Percentiles rank a stretch among this genome's conserved stretches.
phyloP scores from a whole-genome alignment of 2,113 vertebrate genomes.

The Apistogramma diplotaenia region DNA sequence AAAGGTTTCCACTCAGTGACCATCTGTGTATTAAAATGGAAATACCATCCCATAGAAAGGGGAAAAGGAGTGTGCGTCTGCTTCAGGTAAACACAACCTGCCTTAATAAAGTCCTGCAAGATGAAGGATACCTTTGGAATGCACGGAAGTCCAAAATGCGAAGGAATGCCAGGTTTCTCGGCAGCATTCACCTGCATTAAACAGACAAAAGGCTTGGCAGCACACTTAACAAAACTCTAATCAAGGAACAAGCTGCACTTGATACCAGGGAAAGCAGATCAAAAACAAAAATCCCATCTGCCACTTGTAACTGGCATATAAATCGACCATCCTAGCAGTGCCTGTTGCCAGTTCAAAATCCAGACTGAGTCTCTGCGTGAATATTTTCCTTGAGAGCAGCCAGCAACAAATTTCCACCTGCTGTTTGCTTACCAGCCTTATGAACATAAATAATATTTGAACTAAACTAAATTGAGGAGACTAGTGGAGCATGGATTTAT shows the following conservation, averaged over 20 bases:
- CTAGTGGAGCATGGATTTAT: not conserved
- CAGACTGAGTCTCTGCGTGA: not conserved
- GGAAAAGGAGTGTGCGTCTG: not conserved
- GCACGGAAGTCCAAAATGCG: not conserved
- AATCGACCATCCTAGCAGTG: not conserved
- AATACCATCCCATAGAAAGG: not conserved
- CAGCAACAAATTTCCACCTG: slow-evolving; percentile 27
- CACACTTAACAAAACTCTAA: slow-evolving; percentile 17
- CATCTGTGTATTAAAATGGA: not conserved
- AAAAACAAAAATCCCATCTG: slow-evolving; percentile 30
- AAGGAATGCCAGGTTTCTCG: slow-evolving; percentile 9
- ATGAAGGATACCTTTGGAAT: slow-evolving; percentile 28
- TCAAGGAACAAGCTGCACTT: slow-evolving; percentile 34
- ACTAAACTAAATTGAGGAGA: not conserved
- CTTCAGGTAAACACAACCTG: slow-evolving; percentile 1
- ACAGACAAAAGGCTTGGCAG: slow-evolving; percentile 13
- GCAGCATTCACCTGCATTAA: slow-evolving; percentile 16
- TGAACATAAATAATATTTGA: slow-evolving; percentile 11
- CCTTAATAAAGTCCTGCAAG: not conserved
- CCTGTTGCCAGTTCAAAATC: slow-evolving; percentile 20
- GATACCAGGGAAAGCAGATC: slow-evolving; percentile 9
- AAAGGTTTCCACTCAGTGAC: not conserved
- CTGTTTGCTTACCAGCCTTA: slow-evolving; percentile 2
- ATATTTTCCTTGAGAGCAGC: slow-evolving; percentile 5
- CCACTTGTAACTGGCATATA: slow-evolving; percentile 28